phyloP scores from a whole-genome alignment of 2,797 vertebrate species.

The Phoebastria nigripes region DNA sequence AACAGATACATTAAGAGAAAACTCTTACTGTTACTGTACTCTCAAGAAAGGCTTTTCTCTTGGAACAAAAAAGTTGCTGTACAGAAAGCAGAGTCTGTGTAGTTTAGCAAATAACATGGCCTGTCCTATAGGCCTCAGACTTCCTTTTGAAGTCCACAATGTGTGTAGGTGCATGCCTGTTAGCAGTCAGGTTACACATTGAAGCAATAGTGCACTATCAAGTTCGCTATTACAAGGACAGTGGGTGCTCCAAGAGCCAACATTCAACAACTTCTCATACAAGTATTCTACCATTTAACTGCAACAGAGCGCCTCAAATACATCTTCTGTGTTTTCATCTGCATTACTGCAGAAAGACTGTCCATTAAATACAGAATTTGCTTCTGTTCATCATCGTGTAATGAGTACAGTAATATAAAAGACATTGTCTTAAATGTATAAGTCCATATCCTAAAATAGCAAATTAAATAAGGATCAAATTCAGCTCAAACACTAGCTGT shows the following conservation, averaged over 20 bases:
- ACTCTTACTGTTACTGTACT: not conserved
- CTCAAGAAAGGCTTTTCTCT: not conserved
- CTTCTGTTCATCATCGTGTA: not conserved
- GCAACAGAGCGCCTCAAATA: not conserved
- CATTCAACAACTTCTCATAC: not conserved
- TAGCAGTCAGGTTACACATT: not conserved
- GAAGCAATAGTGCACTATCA: not conserved
- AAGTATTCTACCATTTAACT: not conserved
- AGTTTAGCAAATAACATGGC: not conserved
- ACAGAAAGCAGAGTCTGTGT: not conserved
- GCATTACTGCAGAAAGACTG: not conserved
- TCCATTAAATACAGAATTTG: not conserved
- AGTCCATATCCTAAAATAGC: not conserved
- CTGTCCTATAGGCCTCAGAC: not conserved
- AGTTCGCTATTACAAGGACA: not conserved
- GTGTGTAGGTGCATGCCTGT: not conserved
- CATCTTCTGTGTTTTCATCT: not conserved
- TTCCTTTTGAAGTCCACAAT: not conserved
- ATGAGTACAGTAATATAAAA: not conserved
- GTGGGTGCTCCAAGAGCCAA: not conserved
- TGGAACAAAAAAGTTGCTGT: not conserved
- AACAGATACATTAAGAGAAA: not conserved
- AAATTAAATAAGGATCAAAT: constrained; percentile 15
- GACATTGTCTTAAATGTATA: not conserved
- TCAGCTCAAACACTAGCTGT: not conserved